These are phyloP conservation scores for Tapirus terrestris DNA, from an alignment of 2,113 vertebrate genomes.

Conservation along the genomic window DNA sequence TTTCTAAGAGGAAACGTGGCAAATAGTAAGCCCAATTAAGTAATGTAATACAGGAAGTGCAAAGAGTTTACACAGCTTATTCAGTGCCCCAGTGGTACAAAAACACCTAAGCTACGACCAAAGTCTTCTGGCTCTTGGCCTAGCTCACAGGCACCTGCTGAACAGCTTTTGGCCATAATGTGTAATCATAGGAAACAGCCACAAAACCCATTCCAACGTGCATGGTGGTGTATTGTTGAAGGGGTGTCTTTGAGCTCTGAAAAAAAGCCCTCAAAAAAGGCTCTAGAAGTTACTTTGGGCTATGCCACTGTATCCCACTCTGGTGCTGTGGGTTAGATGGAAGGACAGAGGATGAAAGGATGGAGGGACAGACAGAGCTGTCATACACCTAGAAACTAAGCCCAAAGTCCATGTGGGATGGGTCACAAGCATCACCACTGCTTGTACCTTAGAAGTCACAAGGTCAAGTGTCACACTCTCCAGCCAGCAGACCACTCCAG, in stretches of 20 bases:
- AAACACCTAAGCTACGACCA: background rate
- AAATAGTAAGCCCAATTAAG: background rate
- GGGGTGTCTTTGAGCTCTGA: background rate
- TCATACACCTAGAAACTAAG: background rate
- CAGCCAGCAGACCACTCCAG: background rate
- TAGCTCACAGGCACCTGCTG: background rate
- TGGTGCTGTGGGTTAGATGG: background rate
- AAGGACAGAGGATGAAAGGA: background rate
- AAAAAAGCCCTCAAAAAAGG: background rate
- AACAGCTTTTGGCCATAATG: background rate
- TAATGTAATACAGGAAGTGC: background rate
- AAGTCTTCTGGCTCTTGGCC: background rate
- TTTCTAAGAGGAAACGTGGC: background rate
- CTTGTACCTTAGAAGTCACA: background rate
- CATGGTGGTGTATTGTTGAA: background rate
- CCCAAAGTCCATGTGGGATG: background rate
- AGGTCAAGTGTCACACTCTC: background rate
- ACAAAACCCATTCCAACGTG: background rate
- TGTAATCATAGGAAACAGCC: background rate
- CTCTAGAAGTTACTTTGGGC: background rate
- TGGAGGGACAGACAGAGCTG: rapidly evolving
- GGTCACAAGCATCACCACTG: background rate
- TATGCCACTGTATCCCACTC: background rate
- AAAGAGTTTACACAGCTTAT: background rate
- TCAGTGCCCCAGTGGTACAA: background rate